These are phyloP conservation scores for Nomada goodeniana DNA, from an alignment of 2,888 invertebrate species.

Conservation along the genomic window DNA sequence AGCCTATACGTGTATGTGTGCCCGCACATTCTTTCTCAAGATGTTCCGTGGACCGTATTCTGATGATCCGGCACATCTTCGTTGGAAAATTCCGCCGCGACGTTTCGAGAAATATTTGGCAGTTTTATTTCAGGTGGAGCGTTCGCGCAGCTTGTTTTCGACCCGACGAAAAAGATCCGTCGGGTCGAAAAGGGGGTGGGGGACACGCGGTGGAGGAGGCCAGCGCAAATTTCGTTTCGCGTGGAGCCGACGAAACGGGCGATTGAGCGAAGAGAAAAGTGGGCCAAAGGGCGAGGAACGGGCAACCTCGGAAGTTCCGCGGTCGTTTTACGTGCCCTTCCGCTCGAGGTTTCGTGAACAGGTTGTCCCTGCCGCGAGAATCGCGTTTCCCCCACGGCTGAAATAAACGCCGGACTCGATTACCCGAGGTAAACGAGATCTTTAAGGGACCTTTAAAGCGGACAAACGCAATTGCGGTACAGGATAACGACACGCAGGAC, in stretches of 20 bases:
- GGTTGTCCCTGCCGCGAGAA: neutral
- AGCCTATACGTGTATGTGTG: constrained; percentile 4
- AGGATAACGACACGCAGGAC: constrained; percentile 1
- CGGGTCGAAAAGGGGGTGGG: no score
- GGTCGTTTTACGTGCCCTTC: constrained; percentile 45
- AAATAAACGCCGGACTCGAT: constrained; percentile 38
- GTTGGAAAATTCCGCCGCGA: neutral
- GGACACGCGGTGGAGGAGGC: neutral
- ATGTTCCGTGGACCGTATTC: neutral
- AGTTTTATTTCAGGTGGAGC: neutral
- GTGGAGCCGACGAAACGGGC: neutral
- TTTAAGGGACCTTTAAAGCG: neutral
- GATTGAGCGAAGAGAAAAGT: constrained; percentile 20
- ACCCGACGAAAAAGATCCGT: neutral
- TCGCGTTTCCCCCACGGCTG: constrained; percentile 25
- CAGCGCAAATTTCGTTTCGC: neutral
- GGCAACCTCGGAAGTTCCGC: constrained; percentile 28
- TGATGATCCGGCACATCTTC: neutral
- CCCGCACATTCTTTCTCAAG: neutral
- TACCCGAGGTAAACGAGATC: constrained; percentile 17
- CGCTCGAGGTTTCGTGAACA: constrained; percentile 2
- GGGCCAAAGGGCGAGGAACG: constrained; percentile 8
- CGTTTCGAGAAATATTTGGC: neutral
- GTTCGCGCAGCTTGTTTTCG: neutral
- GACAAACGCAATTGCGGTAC: neutral